Base-by-base conservation (phyloP, 2,888 invertebrate genomes). In the Cataglyphis altisquamis region DNA sequence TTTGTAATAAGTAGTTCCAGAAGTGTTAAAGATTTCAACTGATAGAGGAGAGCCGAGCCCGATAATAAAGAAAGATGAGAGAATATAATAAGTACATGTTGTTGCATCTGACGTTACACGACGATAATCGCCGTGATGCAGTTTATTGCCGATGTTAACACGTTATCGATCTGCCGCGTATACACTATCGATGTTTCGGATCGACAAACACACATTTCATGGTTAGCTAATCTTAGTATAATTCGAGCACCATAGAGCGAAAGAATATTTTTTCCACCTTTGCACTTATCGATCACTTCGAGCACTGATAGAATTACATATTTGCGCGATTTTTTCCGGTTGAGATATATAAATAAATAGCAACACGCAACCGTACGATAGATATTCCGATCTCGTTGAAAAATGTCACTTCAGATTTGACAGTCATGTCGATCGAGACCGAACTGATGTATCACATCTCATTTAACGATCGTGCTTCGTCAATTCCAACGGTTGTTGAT, bases 391-490 rank as follows among this genome's bases (percentile, higher is more conserved):
- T 45, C 32, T 45, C 3, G 3, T 10, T 29, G n/a, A n/a, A 45
- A 29, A 45, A 48, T 45, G 48, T 45, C 32, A 48, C 21, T 32
- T n/a, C 32, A 4, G n/a, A 57, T 62, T 73, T 3, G 25, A 55
- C 6, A 8, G 41, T 2, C 41, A 0, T 8, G 8, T 60, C 39
- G 29, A n/a, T 32, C 29, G 41, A 64, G 48, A 41, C 41, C n/a
- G 41, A 55, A 68, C 29, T 25, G 36, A 36, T 8, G 41, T 68
- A 57, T 57, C 67, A 32, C 60, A 12, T 36, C 72, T 45, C 41
- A 25, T 91, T 96, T 95, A 96, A 94, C 97, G 96, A 94, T 97
- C 97, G 94, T 97, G 97, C 94, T 97, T 97, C 64, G 97, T 97
- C 84, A 97, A 95, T 93, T 97, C 97, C 86, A 97, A 94, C 25